Percentiles rank a stretch among this genome's conserved stretches.
Evolutionary conservation across 2,113 vertebrate species (phyloP).

Genomic region (Porphyrio hochstetteri): DNA sequence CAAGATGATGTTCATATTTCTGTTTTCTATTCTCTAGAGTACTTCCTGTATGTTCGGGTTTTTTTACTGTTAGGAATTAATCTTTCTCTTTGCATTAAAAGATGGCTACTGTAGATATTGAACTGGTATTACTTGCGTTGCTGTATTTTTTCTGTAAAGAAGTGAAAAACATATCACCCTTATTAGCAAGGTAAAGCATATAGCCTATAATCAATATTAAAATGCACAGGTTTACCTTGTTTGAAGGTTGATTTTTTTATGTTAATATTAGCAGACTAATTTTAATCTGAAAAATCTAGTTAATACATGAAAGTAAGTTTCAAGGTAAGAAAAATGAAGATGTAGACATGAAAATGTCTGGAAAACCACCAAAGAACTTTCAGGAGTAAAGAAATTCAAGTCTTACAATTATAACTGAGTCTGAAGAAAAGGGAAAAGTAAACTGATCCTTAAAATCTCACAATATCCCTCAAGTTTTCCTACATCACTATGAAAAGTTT

Average conservation of each 20-base stretch:
- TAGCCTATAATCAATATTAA: neutral
- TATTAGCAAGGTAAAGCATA: neutral
- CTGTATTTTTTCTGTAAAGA: neutral
- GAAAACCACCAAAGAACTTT: neutral
- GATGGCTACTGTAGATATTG: neutral
- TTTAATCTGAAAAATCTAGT: neutral
- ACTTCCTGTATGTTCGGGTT: neutral
- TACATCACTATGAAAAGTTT: neutral
- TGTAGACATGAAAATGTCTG: neutral
- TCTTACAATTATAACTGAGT: neutral
- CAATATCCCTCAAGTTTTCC: neutral
- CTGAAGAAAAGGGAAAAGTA: neutral
- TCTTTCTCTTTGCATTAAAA: neutral
- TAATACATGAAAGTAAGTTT: neutral
- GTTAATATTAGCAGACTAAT: neutral
- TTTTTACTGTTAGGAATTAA: neutral
- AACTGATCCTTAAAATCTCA: neutral
- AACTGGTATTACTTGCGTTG: neutral
- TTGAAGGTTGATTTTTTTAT: neutral
- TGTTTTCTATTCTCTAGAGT: neutral
- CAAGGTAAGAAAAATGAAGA: neutral
- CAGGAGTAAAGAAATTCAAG: neutral
- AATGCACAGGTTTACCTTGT: neutral
- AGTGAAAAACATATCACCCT: neutral
- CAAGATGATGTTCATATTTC: neutral